A percentile compares a stretch with the other conserved stretches of the same genome.
Evolutionary conservation across 2,113 vertebrate species (phyloP).

Genomic region (Bufo bufo): DNA sequence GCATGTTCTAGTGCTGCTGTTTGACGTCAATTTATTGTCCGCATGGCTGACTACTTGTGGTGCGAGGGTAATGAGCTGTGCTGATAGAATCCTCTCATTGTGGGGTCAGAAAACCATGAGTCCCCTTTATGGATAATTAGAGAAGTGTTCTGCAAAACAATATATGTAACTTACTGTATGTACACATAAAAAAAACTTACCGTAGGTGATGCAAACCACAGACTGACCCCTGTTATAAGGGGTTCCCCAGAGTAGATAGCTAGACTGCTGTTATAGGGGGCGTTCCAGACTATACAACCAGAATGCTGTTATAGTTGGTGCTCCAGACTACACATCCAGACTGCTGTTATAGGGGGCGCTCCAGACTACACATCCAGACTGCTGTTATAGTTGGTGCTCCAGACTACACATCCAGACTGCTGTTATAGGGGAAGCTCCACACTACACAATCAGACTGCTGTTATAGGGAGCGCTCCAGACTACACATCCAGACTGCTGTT

Average conservation of each 20-base stretch:
- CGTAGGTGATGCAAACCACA: background rate
- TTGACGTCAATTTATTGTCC: slow-evolving; percentile 8
- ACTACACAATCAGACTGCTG: background rate
- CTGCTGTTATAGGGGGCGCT: background rate
- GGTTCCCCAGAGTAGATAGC: too few species aligned
- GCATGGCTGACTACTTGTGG: background rate
- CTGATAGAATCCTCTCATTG: background rate
- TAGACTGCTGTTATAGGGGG: background rate
- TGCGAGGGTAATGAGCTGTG: background rate
- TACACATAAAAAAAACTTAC: background rate
- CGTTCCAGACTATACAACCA: background rate
- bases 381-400: background rate
- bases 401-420: background rate
- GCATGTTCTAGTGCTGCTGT: background rate
- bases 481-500: background rate
- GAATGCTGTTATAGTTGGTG: background rate
- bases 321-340: background rate
- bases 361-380: background rate
- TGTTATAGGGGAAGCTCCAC: background rate
- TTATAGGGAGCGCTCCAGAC: background rate
- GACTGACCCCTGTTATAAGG: background rate
- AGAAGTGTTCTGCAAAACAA: background rate
- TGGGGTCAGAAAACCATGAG: background rate
- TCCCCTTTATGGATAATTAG: background rate
- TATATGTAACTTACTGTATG: background rate